Evolutionary conservation across 2,888 invertebrate species (phyloP).

Genomic region (Drosophila cracens): DNA sequence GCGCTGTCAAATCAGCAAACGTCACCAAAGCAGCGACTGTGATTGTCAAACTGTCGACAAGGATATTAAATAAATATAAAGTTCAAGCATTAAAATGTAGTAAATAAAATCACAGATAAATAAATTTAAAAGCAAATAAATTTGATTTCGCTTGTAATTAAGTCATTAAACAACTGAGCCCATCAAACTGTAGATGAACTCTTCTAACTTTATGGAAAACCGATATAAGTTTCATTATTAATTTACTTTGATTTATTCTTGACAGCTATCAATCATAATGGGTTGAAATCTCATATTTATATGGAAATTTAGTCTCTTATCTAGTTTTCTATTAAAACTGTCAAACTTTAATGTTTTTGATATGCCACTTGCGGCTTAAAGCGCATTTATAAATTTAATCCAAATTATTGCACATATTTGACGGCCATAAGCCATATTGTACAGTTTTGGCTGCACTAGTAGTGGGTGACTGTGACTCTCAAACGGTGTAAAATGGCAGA

Average conservation of each 20-base stretch:
- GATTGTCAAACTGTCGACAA: constrained; percentile 5
- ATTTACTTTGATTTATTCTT: background rate
- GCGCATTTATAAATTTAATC: background rate
- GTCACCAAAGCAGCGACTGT: constrained; percentile 3
- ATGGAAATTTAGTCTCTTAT: background rate
- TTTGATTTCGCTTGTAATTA: background rate
- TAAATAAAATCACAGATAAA: background rate
- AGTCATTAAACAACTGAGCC: background rate
- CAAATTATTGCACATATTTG: background rate
- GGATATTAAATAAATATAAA: background rate
- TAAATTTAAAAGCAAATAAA: background rate
- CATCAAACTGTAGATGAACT: background rate
- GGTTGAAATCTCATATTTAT: background rate
- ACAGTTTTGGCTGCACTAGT: background rate
- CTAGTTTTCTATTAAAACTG: background rate
- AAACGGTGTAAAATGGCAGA: background rate
- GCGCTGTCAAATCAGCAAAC: constrained; percentile 52
- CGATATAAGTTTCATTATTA: background rate
- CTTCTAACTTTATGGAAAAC: background rate
- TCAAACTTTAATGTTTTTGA: background rate
- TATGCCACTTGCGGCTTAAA: background rate
- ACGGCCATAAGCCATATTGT: background rate
- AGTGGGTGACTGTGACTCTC: background rate
- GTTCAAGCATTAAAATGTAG: background rate
- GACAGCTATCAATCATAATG: background rate